A percentile compares a stretch with the other conserved stretches of the same genome.
phyloP scores from a whole-genome alignment of 1,140 invertebrate species.

The Euwallacea similis region DNA sequence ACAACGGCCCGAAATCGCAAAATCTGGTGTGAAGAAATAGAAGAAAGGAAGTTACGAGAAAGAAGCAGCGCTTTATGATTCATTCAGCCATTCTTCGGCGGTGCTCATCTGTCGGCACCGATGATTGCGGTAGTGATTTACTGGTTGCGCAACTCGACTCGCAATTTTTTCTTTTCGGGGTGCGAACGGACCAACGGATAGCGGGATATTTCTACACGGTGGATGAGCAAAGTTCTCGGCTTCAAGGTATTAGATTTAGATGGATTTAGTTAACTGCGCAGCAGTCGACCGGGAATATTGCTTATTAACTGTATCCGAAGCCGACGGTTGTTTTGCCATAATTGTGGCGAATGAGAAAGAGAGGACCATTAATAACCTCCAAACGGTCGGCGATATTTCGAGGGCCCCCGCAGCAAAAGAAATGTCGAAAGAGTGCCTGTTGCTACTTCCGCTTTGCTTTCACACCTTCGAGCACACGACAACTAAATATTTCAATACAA shows the following conservation, averaged over 20 bases:
- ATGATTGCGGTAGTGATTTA: slow-evolving; percentile 28
- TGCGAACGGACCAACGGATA: slow-evolving; percentile 17
- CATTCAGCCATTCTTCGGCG: slow-evolving; percentile 25
- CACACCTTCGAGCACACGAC: neutral
- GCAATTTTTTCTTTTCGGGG: slow-evolving; percentile 12
- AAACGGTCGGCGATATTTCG: neutral
- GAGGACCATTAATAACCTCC: neutral
- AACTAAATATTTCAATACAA: no score
- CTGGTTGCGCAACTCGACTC: slow-evolving; percentile 18
- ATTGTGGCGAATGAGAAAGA: neutral
- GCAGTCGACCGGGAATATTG: neutral
- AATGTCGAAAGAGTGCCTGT: neutral
- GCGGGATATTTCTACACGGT: slow-evolving; percentile 11
- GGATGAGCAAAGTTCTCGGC: neutral
- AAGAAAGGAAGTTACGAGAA: slow-evolving; percentile 27
- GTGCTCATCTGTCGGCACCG: slow-evolving; percentile 28
- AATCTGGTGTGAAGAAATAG: slow-evolving; percentile 27
- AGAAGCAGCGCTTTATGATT: slow-evolving; percentile 17
- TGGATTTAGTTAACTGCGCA: neutral
- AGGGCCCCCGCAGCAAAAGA: neutral
- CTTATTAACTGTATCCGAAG: slow-evolving; percentile 1
- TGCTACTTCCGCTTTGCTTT: neutral
- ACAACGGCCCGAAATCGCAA: slow-evolving; percentile 18
- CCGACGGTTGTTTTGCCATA: neutral
- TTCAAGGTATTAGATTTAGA: slow-evolving; percentile 2